Evolutionary conservation across 2,888 invertebrate genomes (phyloP).

Genomic region (Harpalus rubripes): DNA sequence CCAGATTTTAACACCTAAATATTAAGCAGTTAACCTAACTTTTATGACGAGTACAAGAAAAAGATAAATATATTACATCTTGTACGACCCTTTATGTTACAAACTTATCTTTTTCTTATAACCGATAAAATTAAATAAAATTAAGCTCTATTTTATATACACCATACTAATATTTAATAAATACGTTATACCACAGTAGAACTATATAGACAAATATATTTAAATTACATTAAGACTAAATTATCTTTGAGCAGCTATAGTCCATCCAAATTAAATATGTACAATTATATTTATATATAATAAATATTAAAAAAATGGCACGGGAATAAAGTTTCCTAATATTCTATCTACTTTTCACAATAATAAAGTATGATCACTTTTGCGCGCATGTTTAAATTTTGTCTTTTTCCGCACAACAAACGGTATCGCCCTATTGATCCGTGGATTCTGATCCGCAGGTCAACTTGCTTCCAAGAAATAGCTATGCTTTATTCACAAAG

Average conservation of each 20-base stretch:
- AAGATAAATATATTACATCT: not conserved
- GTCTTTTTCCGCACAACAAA: conserved; percentile 49
- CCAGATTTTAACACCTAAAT: conserved; percentile 66
- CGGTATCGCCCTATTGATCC: not conserved
- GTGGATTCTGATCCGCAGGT: too few species aligned
- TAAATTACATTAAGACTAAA: conserved; percentile 64
- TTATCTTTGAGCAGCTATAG: conserved; percentile 67
- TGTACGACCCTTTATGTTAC: not conserved
- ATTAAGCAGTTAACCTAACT: conserved; percentile 58
- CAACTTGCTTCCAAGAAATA: too few species aligned
- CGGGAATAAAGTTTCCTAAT: conserved; percentile 40
- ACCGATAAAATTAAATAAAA: conserved; percentile 37
- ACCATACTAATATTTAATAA: conserved; percentile 60
- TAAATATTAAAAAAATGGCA: conserved; percentile 64
- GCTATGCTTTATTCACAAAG: too few species aligned
- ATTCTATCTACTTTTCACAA: conserved; percentile 53
- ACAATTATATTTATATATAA: conserved; percentile 59
- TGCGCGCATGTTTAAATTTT: conserved; percentile 53
- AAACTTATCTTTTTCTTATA: conserved; percentile 30
- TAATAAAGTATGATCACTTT: conserved; percentile 42
- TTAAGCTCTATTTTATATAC: conserved; percentile 57
- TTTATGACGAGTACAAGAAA: conserved; percentile 13
- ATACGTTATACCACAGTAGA: conserved; percentile 61
- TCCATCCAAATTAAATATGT: conserved; percentile 64
- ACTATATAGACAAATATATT: conserved; percentile 64